Evolutionary conservation across 1,140 invertebrate species (phyloP).

Genomic region (Meloidogyne exigua): DNA sequence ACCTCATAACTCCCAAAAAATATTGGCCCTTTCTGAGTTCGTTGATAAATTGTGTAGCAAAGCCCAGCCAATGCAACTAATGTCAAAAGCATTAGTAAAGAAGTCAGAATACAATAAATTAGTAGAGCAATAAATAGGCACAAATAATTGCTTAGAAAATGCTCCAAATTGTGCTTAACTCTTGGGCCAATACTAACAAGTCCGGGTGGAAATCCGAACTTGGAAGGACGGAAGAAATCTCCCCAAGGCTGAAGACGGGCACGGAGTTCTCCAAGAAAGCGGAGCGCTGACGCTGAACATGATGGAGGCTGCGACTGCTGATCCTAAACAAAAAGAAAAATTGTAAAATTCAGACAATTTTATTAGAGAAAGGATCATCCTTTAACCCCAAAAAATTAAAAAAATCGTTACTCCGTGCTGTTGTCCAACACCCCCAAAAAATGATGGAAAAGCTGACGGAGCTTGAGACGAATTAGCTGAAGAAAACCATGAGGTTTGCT

Average conservation of each 20-base stretch:
- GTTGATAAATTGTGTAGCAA: constrained; percentile 44
- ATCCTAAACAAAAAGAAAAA: not conserved
- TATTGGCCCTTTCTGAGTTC: constrained; percentile 43
- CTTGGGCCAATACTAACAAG: constrained; percentile 27
- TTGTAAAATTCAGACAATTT: not conserved
- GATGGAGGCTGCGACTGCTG: not conserved
- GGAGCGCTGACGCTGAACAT: constrained; percentile 7
- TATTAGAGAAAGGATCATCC: not conserved
- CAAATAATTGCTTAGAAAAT: constrained; percentile 46
- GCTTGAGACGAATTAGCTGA: not conserved
- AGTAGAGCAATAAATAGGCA: constrained; percentile 44
- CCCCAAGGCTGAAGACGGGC: constrained; percentile 34
- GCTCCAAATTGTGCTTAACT: constrained; percentile 42
- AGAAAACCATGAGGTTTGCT: not conserved
- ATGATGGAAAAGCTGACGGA: not conserved
- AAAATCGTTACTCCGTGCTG: not conserved
- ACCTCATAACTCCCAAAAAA: constrained; percentile 43
- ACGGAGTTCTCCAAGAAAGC: constrained; percentile 26
- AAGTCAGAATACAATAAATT: constrained; percentile 47
- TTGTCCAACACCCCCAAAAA: not conserved
- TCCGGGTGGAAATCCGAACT: constrained; percentile 38
- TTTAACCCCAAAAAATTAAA: not conserved
- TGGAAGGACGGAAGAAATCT: constrained; percentile 36
- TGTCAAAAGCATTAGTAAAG: constrained; percentile 46
- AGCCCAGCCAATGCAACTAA: constrained; percentile 39